Evolutionary conservation across 2,797 vertebrate species (phyloP).

Genomic region (Catamblyrhynchus diadema): DNA sequence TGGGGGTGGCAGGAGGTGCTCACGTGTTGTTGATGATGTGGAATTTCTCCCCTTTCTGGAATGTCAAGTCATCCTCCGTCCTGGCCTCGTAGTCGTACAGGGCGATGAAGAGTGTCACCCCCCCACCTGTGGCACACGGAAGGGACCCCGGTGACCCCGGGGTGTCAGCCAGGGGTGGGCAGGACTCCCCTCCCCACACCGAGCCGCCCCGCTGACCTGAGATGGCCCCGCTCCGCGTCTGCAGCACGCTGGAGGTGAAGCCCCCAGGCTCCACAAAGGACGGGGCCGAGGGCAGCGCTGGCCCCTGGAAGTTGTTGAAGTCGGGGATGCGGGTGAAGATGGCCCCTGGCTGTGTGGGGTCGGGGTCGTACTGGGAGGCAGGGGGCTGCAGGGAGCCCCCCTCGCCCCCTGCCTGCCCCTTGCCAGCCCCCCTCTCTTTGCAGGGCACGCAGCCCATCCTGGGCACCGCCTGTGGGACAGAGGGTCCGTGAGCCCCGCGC

Average conservation of each 20-base stretch:
- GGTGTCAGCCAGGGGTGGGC: background rate
- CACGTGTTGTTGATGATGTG: conserved; percentile 97
- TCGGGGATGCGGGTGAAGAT: conserved; percentile 77
- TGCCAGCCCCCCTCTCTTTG: conserved; percentile 82
- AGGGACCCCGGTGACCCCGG: rapidly evolving
- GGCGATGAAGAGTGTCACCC: conserved; percentile 90
- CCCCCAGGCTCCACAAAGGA: background rate
- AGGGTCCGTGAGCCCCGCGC: background rate
- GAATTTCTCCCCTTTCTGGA: conserved; percentile 95
- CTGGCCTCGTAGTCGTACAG: conserved; percentile 94
- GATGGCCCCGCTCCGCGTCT: conserved; percentile 57
- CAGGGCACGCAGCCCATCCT: conserved; percentile 95
- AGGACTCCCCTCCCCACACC: rapidly evolving
- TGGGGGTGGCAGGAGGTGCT: conserved; percentile 28
- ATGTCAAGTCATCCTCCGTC: conserved; percentile 91
- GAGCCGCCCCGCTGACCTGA: background rate
- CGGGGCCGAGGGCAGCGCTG: background rate
- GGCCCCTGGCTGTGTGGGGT: conserved; percentile 46
- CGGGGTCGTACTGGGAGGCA: conserved; percentile 61
- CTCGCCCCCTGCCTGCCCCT: conserved; percentile 37
- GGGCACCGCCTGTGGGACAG: conserved; percentile 38
- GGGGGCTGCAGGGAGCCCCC: background rate
- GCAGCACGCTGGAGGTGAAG: conserved; percentile 10
- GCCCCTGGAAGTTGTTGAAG: conserved; percentile 76
- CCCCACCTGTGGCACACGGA: conserved; percentile 75